Conservation (phyloP, 1,140 invertebrate species). For the Lasioglossum baleicum region DNA sequence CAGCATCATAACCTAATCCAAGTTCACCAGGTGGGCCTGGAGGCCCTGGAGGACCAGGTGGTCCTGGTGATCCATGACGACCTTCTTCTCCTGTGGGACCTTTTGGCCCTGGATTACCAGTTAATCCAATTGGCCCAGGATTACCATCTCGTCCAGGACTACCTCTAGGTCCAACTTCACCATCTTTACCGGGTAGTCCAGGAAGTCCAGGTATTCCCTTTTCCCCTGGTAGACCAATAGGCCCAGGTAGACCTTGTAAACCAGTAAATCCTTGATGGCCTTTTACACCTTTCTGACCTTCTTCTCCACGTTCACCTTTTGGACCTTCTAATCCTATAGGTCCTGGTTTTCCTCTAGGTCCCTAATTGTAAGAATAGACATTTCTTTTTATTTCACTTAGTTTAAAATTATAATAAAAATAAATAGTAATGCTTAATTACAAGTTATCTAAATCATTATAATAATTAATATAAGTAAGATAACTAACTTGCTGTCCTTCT, state of each 20-base stretch:
- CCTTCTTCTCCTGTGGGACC: constrained; percentile 86
- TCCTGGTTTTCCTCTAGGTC: constrained; percentile 87
- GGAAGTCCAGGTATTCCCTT: constrained; percentile 78
- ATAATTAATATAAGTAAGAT: constrained; percentile 42
- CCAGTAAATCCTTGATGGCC: constrained; percentile 92
- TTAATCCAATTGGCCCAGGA: constrained; percentile 84
- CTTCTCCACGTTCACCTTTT: constrained; percentile 87
- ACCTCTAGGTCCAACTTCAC: constrained; percentile 87
- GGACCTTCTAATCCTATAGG: constrained; percentile 84
- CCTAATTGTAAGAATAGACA: constrained; percentile 76
- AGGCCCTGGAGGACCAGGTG: constrained; percentile 83
- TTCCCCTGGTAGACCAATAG: constrained; percentile 82
- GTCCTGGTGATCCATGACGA: constrained; percentile 85
- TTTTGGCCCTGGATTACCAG: constrained; percentile 86
- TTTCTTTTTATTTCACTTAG: no score
- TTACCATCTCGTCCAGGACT: constrained; percentile 65
- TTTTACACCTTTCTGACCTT: constrained; percentile 87
- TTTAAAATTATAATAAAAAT: constrained; percentile 1
- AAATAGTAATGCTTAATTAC: no score
- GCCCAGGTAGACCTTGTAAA: constrained; percentile 85
- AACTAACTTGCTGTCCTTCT: constrained; percentile 83
- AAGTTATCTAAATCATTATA: no score
- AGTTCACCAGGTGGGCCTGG: constrained; percentile 85
- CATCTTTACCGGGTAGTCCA: constrained; percentile 88
- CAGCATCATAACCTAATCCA: constrained; percentile 81